Percentiles rank a stretch among this genome's conserved stretches.
Evolutionary conservation across 1,140 invertebrate species (phyloP).

Genomic region (Holcopasites calliopsidis): DNA sequence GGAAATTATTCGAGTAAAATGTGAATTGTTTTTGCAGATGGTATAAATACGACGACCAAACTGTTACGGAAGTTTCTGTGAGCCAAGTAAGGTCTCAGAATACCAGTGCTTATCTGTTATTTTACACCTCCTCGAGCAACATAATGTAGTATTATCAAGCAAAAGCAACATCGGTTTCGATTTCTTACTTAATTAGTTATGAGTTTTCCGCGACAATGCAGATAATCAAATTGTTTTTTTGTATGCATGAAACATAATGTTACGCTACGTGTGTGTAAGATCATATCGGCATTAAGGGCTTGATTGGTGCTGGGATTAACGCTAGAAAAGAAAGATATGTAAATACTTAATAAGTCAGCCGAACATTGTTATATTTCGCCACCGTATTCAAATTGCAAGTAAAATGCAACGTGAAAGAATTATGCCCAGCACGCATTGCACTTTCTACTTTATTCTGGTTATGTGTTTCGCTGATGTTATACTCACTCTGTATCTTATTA

Average conservation of each 20-base stretch:
- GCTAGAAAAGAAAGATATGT: too few relatives aligned
- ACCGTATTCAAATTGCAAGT: too few relatives aligned
- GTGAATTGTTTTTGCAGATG: slow-evolving; percentile 81
- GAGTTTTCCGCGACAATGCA: slow-evolving; percentile 18
- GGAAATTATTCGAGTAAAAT: not conserved
- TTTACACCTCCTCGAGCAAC: slow-evolving; percentile 82
- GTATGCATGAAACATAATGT: slow-evolving; percentile 12
- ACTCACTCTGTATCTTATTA: not conserved
- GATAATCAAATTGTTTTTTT: slow-evolving; percentile 40
- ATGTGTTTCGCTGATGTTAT: not conserved
- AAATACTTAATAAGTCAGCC: not conserved
- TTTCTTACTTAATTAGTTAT: slow-evolving; percentile 17
- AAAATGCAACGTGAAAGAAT: not conserved
- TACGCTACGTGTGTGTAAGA: not conserved
- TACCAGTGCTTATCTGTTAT: slow-evolving; percentile 89
- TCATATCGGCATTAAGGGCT: not conserved
- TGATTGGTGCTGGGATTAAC: slow-evolving; percentile 33
- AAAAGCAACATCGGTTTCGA: not conserved
- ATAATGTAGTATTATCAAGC: slow-evolving; percentile 54
- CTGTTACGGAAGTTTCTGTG: slow-evolving; percentile 86
- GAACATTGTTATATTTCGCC: too few relatives aligned
- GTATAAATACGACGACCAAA: slow-evolving; percentile 95
- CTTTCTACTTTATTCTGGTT: not conserved
- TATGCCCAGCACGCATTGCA: not conserved
- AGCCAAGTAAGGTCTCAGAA: slow-evolving; percentile 84